These are phyloP conservation scores for Rallus crepitans DNA, from an alignment of 2,797 vertebrate genomes.

Conservation along the genomic window DNA sequence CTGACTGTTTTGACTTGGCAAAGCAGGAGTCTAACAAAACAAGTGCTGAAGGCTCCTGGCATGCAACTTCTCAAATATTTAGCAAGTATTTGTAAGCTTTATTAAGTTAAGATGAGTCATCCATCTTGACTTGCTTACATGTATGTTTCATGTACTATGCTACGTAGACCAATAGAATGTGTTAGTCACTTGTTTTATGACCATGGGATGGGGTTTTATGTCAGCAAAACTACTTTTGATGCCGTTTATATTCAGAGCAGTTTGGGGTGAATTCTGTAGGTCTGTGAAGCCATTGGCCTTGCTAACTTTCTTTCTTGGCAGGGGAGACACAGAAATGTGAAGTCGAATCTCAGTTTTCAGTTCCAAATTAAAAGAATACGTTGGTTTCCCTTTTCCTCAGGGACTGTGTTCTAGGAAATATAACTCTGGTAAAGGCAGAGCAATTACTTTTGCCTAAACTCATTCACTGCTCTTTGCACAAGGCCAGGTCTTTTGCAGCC, in stretches of 20 bases:
- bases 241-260: conserved; percentile 52
- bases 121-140: conserved; percentile 57
- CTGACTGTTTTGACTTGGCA: conserved; percentile 60
- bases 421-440: neutral
- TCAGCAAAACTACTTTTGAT: conserved; percentile 26
- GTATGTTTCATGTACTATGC: conserved; percentile 24
- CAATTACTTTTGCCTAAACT: neutral
- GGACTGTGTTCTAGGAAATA: neutral
- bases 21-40: conserved; percentile 52
- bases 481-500: neutral
- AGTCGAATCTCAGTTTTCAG: conserved; percentile 28
- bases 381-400: neutral
- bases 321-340: neutral
- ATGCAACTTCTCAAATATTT: conserved; percentile 53
- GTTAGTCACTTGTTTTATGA: conserved; percentile 51
- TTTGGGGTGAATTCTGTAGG: neutral
- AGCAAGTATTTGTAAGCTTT: conserved; percentile 58
- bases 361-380: conserved; percentile 13
- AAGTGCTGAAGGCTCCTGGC: conserved; percentile 66
- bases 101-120: conserved; percentile 72
- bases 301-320: neutral
- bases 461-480: neutral
- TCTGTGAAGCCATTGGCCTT: conserved; percentile 6
- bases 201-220: neutral
- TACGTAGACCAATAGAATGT: conserved; percentile 49